Evolutionary conservation across 2,888 invertebrate genomes (phyloP).

Genomic region (Melikaiella ostensackeni): DNA sequence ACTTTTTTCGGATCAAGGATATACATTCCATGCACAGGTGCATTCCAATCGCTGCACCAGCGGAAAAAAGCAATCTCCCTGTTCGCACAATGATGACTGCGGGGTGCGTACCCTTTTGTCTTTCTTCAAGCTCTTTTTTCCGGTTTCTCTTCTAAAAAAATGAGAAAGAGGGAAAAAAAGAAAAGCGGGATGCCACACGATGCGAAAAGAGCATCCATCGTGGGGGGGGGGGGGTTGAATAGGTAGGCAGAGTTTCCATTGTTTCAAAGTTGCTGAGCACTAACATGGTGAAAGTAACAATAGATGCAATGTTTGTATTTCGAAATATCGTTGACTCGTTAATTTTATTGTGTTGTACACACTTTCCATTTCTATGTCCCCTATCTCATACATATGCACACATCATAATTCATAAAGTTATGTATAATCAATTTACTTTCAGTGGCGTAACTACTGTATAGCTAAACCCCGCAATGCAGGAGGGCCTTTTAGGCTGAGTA

Average conservation of each 20-base stretch:
- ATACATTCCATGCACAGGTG: slow-evolving; percentile 26
- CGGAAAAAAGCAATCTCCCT: slow-evolving; percentile 38
- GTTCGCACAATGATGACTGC: slow-evolving; percentile 35
- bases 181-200: slow-evolving; percentile 1
- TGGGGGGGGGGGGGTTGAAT: background rate
- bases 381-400: background rate
- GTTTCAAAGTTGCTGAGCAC: slow-evolving; percentile 15
- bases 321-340: slow-evolving; percentile 1
- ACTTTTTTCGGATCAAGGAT: slow-evolving; percentile 9
- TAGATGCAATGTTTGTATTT: background rate
- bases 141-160: slow-evolving; percentile 27
- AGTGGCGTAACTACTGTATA: too few relatives aligned
- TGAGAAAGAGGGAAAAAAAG: background rate
- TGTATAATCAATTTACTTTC: too few relatives aligned
- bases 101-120: slow-evolving; percentile 33
- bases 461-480: too few relatives aligned
- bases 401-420: too few relatives aligned
- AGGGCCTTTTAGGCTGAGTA: too few relatives aligned
- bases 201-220: slow-evolving; percentile 3
- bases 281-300: slow-evolving; percentile 27
- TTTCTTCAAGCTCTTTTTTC: slow-evolving; percentile 28
- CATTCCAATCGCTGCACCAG: slow-evolving; percentile 33
- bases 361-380: background rate
- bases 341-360: background rate
- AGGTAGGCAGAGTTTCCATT: background rate